Base-by-base conservation (phyloP, 2,888 invertebrate species). In the Helicoverpa assulta region DNA sequence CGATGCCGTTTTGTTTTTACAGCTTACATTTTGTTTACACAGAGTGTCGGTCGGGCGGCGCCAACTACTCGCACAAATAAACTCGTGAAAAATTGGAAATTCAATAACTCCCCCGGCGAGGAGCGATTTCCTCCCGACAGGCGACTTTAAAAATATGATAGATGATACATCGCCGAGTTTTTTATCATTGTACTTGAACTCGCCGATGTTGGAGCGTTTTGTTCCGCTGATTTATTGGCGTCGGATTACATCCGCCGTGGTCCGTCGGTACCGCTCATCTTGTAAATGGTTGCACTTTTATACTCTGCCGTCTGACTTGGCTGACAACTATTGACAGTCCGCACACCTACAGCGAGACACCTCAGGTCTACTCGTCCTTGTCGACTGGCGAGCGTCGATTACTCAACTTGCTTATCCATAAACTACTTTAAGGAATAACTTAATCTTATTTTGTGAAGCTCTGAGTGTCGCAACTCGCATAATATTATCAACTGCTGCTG, bases 81-180 rank as follows among this genome's bases (percentile, higher is more conserved):
- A 74, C 68, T 77, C 61, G 60, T 82, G 82, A 85, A 84, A 90
- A 87, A 89, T 91, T 88, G 86, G 81, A 86, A 89, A 91, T 91
- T 91, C 89, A 91, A 91, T 91, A 90, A 91, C 86, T 87, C 81
- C 63, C 63, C 67, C 70, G 67, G 64, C 73, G 80, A 85, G 84
- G 78, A 86, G 80, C 85, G 88, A 88, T 86, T 86, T 87, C 69
- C 70, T 82, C 76, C 61, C 61, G 76, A 83, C 83, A 78, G 81
- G 78, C 77, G 83, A 86, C 85, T 88, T 89, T 89, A 83, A 86
- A 86, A 88, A 86, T 81, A 86, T 89, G 89, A 89, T 88, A 80
- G 87, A 88, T 88, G 87, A 85, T 84, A 86, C 80, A 80, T 60
- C 76, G 63, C 65, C 68, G 67, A 29, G 61, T 66, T 71, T 79